Conservation (phyloP, 2,797 vertebrate genomes). For the Melanogrammus aeglefinus region DNA sequence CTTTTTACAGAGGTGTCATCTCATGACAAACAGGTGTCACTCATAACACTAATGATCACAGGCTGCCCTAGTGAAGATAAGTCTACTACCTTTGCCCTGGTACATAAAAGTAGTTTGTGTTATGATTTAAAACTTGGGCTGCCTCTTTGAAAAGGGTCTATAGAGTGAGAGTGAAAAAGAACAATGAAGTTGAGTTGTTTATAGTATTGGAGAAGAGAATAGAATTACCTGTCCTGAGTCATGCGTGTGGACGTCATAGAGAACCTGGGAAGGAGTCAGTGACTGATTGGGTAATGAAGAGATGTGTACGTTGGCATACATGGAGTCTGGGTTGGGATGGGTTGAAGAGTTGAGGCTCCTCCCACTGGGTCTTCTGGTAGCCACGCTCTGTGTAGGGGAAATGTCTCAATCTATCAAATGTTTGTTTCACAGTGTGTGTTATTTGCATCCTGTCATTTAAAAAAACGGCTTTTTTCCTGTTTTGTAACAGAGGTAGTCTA, state of each 20-base stretch:
- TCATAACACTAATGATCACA: neutral
- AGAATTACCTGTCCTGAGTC: neutral
- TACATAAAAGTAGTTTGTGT: neutral
- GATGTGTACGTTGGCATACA: constrained; percentile 36
- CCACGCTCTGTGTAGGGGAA: constrained; percentile 1
- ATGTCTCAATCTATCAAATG: neutral
- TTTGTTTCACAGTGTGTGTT: neutral
- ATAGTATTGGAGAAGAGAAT: neutral
- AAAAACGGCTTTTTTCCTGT: too few relatives aligned
- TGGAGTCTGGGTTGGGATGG: neutral
- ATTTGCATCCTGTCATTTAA: neutral
- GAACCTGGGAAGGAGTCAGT: neutral
- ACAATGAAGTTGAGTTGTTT: neutral
- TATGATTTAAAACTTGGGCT: too few relatives aligned
- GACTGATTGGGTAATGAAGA: neutral
- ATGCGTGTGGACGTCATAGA: neutral
- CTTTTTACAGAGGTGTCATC: neutral
- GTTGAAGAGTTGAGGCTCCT: neutral
- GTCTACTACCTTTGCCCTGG: neutral
- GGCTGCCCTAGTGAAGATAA: neutral
- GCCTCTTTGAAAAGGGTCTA: too few relatives aligned
- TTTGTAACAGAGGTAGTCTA: too few relatives aligned
- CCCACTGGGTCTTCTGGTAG: neutral
- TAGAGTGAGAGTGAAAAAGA: neutral
- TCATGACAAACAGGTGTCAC: neutral